A percentile compares a stretch with the other conserved stretches of the same genome.
phyloP scores from a whole-genome alignment of 2,113 vertebrate species.

The Halichoeres trimaculatus region DNA sequence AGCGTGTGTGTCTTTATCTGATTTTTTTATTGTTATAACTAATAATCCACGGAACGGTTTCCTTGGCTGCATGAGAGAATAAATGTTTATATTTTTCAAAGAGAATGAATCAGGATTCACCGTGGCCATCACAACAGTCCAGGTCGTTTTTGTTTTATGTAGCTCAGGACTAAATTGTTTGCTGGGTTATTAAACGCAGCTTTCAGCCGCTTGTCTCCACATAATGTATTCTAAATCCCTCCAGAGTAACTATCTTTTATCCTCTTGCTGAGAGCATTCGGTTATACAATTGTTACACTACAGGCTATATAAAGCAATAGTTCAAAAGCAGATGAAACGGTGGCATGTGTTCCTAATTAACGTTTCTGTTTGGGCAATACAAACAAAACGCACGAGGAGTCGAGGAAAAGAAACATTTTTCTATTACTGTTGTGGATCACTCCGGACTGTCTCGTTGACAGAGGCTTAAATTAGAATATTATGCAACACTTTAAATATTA shows the following conservation, averaged over 20 bases:
- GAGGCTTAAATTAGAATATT: constrained; percentile 42
- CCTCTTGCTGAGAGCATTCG: constrained; percentile 74
- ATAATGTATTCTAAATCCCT: constrained; percentile 80
- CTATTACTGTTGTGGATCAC: constrained; percentile 36
- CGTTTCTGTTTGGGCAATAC: constrained; percentile 55
- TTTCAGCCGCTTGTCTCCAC: constrained; percentile 72
- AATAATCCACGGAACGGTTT: constrained; percentile 30
- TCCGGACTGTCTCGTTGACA: constrained; percentile 32
- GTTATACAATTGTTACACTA: constrained; percentile 76
- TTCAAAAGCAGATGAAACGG: constrained; percentile 73
- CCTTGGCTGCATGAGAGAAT: constrained; percentile 24
- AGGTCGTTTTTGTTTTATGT: constrained; percentile 67
- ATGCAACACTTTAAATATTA: constrained; percentile 51
- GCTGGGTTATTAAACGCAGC: constrained; percentile 73
- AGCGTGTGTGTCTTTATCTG: constrained; percentile 3
- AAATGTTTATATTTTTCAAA: constrained; percentile 47
- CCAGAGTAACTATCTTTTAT: constrained; percentile 76
- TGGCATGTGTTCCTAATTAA: constrained; percentile 81
- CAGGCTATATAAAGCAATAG: constrained; percentile 74
- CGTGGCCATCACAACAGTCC: constrained; percentile 41
- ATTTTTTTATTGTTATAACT: not conserved
- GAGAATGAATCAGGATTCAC: constrained; percentile 29
- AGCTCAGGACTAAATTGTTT: constrained; percentile 69
- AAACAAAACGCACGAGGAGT: constrained; percentile 54
- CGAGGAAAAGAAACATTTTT: constrained; percentile 44